These are phyloP conservation scores for Pseudomugil tenellus DNA, from an alignment of 2,797 vertebrate species.

Conservation along the genomic window DNA sequence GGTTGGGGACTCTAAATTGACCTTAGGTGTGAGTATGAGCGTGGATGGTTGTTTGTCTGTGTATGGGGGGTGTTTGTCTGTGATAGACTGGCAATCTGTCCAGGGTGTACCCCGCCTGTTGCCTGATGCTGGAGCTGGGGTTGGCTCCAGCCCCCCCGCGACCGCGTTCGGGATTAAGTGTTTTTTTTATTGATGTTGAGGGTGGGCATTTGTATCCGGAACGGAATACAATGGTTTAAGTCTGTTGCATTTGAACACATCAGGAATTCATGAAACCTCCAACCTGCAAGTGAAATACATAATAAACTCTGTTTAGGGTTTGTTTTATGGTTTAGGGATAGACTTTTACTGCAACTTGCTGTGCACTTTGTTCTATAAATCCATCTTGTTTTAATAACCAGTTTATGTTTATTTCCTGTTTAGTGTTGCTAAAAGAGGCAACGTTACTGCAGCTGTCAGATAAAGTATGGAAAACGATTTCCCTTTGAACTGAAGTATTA, in stretches of 20 bases:
- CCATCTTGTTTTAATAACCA: background rate
- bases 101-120: too few relatives aligned
- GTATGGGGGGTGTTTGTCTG: too few relatives aligned
- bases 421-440: background rate
- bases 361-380: background rate
- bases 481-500: slow-evolving; percentile 6
- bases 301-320: background rate
- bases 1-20: too few relatives aligned
- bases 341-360: background rate
- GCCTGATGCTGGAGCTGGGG: too few relatives aligned
- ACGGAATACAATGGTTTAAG: background rate
- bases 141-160: too few relatives aligned
- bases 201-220: background rate
- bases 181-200: too few relatives aligned
- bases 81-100: too few relatives aligned
- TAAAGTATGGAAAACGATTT: slow-evolving; percentile 3
- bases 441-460: slow-evolving; percentile 8
- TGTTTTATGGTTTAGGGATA: too few relatives aligned
- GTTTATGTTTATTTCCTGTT: background rate
- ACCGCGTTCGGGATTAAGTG: too few relatives aligned
- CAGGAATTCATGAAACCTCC: background rate
- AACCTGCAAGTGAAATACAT: background rate
- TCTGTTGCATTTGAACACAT: too few relatives aligned
- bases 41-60: too few relatives aligned
- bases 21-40: too few relatives aligned